Conservation (phyloP, 2,113 vertebrate genomes). For the Corythornis cristatus region DNA sequence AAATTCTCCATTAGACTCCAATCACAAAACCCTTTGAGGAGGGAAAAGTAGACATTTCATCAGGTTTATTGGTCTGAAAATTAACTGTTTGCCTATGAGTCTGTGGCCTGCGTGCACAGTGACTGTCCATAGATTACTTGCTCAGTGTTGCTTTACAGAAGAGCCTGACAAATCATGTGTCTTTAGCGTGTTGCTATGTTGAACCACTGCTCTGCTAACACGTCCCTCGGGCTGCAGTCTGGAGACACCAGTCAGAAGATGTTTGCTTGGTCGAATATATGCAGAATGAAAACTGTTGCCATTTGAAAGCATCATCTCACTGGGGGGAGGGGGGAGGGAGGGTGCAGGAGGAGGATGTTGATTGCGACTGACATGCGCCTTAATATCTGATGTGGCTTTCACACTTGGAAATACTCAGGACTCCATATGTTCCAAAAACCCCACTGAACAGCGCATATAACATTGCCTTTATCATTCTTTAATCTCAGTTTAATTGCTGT, state of each 20-base stretch:
- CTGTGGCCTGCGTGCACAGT: background rate
- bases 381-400: slow-evolving; percentile 74
- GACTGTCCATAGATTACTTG: background rate
- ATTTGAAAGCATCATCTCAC: background rate
- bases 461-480: slow-evolving; percentile 80
- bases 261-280: background rate
- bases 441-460: slow-evolving; percentile 70
- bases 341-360: background rate
- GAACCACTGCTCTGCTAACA: background rate
- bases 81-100: background rate
- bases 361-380: slow-evolving; percentile 64
- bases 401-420: slow-evolving; percentile 74
- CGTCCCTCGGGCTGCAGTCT: background rate
- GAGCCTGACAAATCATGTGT: background rate
- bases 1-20: background rate
- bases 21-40: background rate
- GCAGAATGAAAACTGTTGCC: background rate
- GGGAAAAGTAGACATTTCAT: background rate
- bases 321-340: background rate
- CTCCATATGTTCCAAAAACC: slow-evolving; percentile 77
- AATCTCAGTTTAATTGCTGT: slow-evolving; percentile 95
- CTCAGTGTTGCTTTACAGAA: background rate
- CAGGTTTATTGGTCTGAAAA: background rate
- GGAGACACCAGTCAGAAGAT: background rate
- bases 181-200: background rate